Conservation (phyloP, 1,140 invertebrate species). For the Orchesella cincta region DNA sequence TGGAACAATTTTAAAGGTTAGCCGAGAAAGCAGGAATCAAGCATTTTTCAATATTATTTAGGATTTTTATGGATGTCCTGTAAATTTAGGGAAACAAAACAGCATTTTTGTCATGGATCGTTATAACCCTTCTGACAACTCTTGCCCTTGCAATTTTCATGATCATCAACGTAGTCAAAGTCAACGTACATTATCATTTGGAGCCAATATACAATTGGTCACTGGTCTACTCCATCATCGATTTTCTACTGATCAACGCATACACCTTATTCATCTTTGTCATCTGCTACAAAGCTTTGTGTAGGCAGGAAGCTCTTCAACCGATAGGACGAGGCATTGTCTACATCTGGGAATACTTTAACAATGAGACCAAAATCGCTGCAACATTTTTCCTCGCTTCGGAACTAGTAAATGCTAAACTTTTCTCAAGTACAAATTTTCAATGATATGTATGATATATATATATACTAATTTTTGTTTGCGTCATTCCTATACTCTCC, state of each 20-base stretch:
- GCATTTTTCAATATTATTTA: background rate
- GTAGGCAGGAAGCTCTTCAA: background rate
- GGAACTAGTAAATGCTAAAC: slow-evolving; percentile 10
- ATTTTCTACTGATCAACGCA: background rate
- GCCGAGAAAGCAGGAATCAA: too few species aligned
- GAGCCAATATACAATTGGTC: background rate
- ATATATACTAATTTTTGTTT: background rate
- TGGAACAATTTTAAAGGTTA: background rate
- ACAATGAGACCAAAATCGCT: slow-evolving; percentile 19
- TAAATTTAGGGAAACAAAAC: background rate
- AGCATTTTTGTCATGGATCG: background rate
- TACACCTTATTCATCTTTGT: background rate
- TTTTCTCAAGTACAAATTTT: background rate
- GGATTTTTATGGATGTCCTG: background rate
- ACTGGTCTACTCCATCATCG: background rate
- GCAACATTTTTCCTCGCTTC: slow-evolving; percentile 18
- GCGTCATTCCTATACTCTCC: background rate
- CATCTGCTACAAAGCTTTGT: background rate
- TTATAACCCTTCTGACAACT: background rate
- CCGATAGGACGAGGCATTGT: background rate
- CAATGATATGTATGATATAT: too few species aligned
- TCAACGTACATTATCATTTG: background rate
- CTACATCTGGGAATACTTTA: slow-evolving; percentile 24
- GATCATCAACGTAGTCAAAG: background rate
- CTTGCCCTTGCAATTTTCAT: background rate